Conservation (phyloP, 2,888 invertebrate species). For the Chalcosyrphus nemorum region DNA sequence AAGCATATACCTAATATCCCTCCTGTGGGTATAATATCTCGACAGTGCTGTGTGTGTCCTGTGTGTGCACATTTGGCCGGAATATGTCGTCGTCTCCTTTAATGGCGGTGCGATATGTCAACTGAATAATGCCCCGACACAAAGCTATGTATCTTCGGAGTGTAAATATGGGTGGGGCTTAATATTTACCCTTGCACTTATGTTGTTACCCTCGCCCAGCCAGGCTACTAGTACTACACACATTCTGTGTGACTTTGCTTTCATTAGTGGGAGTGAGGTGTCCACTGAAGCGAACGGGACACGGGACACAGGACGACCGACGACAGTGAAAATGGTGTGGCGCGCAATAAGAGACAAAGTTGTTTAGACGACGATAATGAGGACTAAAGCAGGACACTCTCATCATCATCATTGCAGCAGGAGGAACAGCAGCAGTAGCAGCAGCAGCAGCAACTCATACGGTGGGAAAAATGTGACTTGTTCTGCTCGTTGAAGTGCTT, state of each 20-base stretch:
- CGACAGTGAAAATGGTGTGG: constrained; percentile 48
- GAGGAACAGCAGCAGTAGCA: background rate
- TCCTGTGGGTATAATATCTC: constrained; percentile 63
- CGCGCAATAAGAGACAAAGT: constrained; percentile 67
- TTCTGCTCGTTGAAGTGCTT: constrained; percentile 51
- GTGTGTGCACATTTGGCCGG: constrained; percentile 71
- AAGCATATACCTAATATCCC: constrained; percentile 68
- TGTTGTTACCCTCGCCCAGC: constrained; percentile 70
- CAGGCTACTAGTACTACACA: constrained; percentile 22
- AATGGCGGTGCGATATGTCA: constrained; percentile 73
- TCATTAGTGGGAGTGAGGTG: constrained; percentile 35
- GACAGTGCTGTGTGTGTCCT: constrained; percentile 34
- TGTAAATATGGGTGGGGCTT: constrained; percentile 73
- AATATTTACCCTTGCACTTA: constrained; percentile 74
- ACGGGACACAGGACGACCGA: background rate
- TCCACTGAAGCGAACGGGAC: constrained; percentile 2
- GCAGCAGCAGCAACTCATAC: background rate
- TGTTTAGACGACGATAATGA: constrained; percentile 71
- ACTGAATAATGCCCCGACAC: constrained; percentile 73
- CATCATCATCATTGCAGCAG: background rate
- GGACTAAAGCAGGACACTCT: constrained; percentile 66
- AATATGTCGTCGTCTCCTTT: constrained; percentile 77
- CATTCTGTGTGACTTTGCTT: constrained; percentile 25
- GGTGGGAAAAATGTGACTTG: constrained; percentile 49
- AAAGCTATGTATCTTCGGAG: constrained; percentile 72